Conservation (phyloP, 2,113 vertebrate genomes). For the Pelmatolapia mariae region DNA sequence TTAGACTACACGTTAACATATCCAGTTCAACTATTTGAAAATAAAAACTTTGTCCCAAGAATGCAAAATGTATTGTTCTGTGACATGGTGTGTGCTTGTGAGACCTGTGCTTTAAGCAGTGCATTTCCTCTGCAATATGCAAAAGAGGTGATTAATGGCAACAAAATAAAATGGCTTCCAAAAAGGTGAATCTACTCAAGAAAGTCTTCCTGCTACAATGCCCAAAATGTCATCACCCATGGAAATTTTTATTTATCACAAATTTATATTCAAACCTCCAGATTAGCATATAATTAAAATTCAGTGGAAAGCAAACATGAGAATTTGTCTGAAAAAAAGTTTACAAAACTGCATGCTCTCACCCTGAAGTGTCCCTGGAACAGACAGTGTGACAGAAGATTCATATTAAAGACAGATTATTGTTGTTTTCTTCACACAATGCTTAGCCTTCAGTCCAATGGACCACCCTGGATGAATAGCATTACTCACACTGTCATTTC, state of each 20-base stretch:
- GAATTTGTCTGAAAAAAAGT: not conserved
- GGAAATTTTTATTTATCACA: not conserved
- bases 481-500: constrained; percentile 58
- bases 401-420: constrained; percentile 56
- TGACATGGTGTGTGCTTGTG: not conserved
- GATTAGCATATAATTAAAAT: constrained; percentile 29
- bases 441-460: constrained; percentile 45
- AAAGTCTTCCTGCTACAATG: not conserved
- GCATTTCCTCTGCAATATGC: not conserved
- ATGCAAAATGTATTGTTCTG: not conserved
- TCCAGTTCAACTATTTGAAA: not conserved
- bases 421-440: constrained; percentile 34
- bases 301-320: not conserved
- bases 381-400: constrained; percentile 18
- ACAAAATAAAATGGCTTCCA: not conserved
- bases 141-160: not conserved
- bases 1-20: not conserved
- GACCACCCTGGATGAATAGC: constrained; percentile 57
- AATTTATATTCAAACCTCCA: not conserved
- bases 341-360: not conserved
- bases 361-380: not conserved
- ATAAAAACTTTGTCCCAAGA: not conserved
- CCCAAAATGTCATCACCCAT: not conserved
- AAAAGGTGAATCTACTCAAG: not conserved
- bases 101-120: not conserved